Base-by-base conservation (phyloP, 2,797 vertebrate species). In the Meriones psammophilus region DNA sequence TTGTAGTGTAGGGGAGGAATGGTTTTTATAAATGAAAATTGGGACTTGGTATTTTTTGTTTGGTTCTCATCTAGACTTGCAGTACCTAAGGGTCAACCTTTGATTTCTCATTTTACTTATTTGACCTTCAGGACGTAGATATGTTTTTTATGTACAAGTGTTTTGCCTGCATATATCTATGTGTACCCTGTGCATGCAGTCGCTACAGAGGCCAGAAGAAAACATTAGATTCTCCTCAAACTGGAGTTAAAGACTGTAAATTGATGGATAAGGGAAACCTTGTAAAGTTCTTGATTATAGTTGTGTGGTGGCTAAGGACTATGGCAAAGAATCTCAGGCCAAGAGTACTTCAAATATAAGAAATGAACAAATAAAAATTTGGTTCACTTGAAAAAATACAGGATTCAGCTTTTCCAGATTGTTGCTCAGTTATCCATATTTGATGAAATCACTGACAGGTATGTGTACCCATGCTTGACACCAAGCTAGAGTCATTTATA, bases 21-120 rank as follows among this genome's bases (percentile, higher is more conserved):
- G 80, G 8, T 7, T 24, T 58, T 64, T 83, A 62, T 17, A 83
- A 30, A 83, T 83, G 60, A 81, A 83, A 83, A 28, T 36, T 85
- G 33, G 94, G 54, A 46, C 66, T 54, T 54, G 89, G 26, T 9
- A 30, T 94, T 96, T 96, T 73, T 42, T 42, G 42, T 42, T 88
- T n/a, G 76, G 39, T 92, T 96, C 28, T 96, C 36, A 76, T 85
- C 58, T 95, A 64, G 46, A 94, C 8, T 5, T 93, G 92, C 10
- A 89, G 58, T 60, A 42, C 71, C 78, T 96, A 33, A 39, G 3
- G 30, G 13, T 92, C 81, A 15, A 74, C 92, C 7, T 74, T 89
- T 77, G 10, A 8, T 24, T 90, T 93, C 64, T 36, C 20, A 92
- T 56, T 56, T 42, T 33, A 62, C 68, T 86, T 28, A 71, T 42